phyloP scores from a whole-genome alignment of 2,113 vertebrate genomes.

The Alethe castanea region DNA sequence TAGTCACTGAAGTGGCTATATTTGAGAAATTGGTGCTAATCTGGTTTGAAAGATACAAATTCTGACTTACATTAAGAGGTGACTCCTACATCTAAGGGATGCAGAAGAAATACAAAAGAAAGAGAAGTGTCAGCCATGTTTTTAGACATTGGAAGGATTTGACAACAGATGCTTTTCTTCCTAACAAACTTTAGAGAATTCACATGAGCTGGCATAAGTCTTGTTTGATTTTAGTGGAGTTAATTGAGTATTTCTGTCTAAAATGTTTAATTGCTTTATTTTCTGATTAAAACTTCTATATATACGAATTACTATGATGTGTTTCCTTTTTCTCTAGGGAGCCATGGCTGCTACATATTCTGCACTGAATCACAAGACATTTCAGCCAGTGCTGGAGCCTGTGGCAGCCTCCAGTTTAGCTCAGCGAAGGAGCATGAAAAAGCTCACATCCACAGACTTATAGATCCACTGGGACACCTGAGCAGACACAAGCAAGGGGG shows the following conservation, averaged over 20 bases:
- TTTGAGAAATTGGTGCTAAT: neutral
- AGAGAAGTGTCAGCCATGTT: neutral
- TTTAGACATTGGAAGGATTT: neutral
- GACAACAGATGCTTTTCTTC: neutral
- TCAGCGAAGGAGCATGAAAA: slow-evolving; percentile 97
- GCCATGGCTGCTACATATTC: slow-evolving; percentile 93
- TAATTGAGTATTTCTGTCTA: neutral
- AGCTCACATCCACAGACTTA: slow-evolving; percentile 93
- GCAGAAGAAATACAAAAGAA: neutral
- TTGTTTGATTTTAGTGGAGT: neutral
- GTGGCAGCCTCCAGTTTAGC: slow-evolving; percentile 95
- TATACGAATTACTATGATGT: too few relatives aligned
- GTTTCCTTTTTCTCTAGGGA: slow-evolving; percentile 75
- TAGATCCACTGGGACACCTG: slow-evolving; percentile 73
- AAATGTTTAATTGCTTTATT: neutral
- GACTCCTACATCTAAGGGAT: neutral
- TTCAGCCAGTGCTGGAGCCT: slow-evolving; percentile 92
- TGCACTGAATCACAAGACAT: slow-evolving; percentile 90
- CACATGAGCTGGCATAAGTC: neutral
- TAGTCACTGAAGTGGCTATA: neutral
- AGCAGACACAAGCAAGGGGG: slow-evolving; percentile 61
- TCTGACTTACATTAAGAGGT: neutral
- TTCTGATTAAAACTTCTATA: neutral
- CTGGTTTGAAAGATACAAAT: neutral
- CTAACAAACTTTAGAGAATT: neutral